Evolutionary conservation across 2,888 invertebrate genomes (phyloP).

Genomic region (Cheilosia impressa): DNA sequence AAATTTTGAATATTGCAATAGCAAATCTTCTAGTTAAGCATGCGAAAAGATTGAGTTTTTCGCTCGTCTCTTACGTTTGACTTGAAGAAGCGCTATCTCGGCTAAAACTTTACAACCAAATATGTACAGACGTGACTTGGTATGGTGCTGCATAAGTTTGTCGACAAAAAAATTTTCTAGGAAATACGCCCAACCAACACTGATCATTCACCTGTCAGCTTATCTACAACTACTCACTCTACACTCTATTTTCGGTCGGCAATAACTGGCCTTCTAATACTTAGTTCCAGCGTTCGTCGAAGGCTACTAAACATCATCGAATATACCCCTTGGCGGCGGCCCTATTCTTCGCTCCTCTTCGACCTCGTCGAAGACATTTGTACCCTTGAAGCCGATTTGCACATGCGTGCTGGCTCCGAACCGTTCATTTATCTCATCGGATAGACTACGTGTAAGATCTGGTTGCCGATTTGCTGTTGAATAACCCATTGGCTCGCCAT

Average conservation of each 20-base stretch:
- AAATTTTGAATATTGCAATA: too few species aligned
- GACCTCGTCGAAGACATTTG: slow-evolving; percentile 58
- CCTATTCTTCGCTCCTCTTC: slow-evolving; percentile 84
- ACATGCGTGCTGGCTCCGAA: slow-evolving; percentile 87
- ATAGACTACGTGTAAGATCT: slow-evolving; percentile 82
- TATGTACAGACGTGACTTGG: too few species aligned
- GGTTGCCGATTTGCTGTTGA: slow-evolving; percentile 82
- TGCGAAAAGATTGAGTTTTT: too few species aligned
- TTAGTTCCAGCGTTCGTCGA: background rate
- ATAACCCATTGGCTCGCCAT: slow-evolving; percentile 90
- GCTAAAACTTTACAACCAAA: too few species aligned
- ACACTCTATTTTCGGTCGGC: slow-evolving; percentile 18
- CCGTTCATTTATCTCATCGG: slow-evolving; percentile 87
- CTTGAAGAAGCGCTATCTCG: too few species aligned
- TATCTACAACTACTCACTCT: slow-evolving; percentile 19
- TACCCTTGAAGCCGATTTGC: slow-evolving; percentile 83
- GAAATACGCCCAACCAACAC: background rate
- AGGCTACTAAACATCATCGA: slow-evolving; percentile 89
- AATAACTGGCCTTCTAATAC: slow-evolving; percentile 57
- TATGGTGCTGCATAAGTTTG: too few species aligned
- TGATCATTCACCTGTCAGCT: slow-evolving; percentile 9
- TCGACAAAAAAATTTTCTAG: slow-evolving; percentile 1
- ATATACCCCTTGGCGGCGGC: slow-evolving; percentile 90
- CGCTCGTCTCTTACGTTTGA: too few species aligned
- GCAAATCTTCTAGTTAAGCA: too few species aligned